These are phyloP conservation scores for Colletes collaris DNA, from an alignment of 2,888 invertebrate species.

Conservation along the genomic window DNA sequence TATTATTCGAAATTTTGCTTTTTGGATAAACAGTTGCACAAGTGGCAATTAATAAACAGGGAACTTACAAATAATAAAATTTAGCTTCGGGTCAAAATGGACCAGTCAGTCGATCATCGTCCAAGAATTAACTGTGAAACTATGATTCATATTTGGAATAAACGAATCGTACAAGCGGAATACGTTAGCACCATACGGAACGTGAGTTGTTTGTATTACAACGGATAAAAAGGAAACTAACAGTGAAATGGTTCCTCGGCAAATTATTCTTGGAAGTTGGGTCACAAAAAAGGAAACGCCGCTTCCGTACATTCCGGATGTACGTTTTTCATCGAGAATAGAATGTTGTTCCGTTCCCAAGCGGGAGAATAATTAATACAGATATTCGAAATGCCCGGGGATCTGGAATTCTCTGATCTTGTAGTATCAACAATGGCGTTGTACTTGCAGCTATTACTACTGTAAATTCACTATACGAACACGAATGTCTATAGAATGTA, in stretches of 20 bases:
- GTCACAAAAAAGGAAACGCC: slow-evolving; percentile 32
- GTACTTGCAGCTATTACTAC: neutral
- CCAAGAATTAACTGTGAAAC: neutral
- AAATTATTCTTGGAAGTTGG: slow-evolving; percentile 43
- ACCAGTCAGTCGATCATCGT: neutral
- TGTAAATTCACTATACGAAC: neutral
- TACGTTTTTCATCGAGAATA: slow-evolving; percentile 32
- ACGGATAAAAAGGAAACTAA: neutral
- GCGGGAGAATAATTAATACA: neutral
- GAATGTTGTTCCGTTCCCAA: slow-evolving; percentile 16
- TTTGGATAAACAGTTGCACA: too few relatives aligned
- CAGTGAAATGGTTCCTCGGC: slow-evolving; percentile 12
- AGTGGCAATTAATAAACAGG: too few relatives aligned
- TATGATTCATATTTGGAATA: slow-evolving; percentile 8
- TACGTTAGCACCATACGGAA: neutral
- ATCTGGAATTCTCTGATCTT: too few relatives aligned
- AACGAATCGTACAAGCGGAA: neutral
- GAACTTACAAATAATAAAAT: too few relatives aligned
- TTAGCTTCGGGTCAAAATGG: too few relatives aligned
- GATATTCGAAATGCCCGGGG: neutral
- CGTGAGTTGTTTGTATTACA: slow-evolving; percentile 4
- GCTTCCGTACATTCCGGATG: slow-evolving; percentile 47
- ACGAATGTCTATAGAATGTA: neutral
- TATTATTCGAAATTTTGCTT: too few relatives aligned
- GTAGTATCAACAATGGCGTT: neutral